Evolutionary conservation across 2,888 invertebrate species (phyloP).

Genomic region (Dilophus febrilis): DNA sequence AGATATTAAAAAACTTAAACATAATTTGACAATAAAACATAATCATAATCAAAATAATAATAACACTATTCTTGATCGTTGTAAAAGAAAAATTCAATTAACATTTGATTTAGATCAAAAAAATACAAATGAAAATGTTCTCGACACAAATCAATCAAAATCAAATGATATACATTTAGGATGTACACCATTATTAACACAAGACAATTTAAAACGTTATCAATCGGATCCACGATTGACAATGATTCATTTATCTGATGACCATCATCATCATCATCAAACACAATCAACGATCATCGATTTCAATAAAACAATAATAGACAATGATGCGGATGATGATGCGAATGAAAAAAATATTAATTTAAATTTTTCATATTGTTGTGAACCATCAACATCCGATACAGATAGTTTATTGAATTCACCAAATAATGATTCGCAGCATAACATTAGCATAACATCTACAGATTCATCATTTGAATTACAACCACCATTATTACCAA

Average conservation of each 20-base stretch:
- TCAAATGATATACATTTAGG: slow-evolving; percentile 1
- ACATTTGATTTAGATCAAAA: too few relatives aligned
- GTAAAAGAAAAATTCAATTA: too few relatives aligned
- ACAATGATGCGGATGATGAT: not conserved
- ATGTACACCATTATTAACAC: slow-evolving; percentile 1
- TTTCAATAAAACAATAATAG: not conserved
- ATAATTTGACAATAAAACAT: too few relatives aligned
- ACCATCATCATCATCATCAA: too few relatives aligned
- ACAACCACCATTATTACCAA: slow-evolving; percentile 20
- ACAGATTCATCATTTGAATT: slow-evolving; percentile 23
- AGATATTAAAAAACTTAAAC: too few relatives aligned
- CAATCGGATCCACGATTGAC: not conserved
- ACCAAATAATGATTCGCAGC: too few relatives aligned
- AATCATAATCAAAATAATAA: too few relatives aligned
- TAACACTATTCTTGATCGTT: too few relatives aligned
- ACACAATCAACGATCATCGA: too few relatives aligned
- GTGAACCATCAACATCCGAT: slow-evolving; percentile 9
- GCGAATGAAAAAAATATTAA: slow-evolving; percentile 4
- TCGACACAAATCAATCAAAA: not conserved
- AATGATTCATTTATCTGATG: too few relatives aligned
- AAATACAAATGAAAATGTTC: too few relatives aligned
- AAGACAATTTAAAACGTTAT: slow-evolving; percentile 1
- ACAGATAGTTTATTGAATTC: slow-evolving; percentile 11
- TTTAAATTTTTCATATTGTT: slow-evolving; percentile 9
- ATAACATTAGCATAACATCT: too few relatives aligned